Percentiles rank a stretch among this genome's conserved stretches.
Evolutionary conservation across 2,888 invertebrate species (phyloP).

Genomic region (Cetonia aurata): DNA sequence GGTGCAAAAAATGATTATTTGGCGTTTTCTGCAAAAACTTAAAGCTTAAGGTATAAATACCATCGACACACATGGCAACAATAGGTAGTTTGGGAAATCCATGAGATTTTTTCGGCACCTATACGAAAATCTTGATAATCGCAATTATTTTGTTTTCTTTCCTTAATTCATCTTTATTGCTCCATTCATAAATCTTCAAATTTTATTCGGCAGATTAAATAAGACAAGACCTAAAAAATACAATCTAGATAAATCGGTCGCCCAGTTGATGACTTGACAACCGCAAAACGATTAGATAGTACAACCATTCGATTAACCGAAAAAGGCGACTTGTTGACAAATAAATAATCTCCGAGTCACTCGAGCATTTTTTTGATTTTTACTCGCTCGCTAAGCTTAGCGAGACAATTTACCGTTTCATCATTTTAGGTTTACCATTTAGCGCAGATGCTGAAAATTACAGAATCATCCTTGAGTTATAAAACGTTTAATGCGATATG

Average conservation of each 20-base stretch:
- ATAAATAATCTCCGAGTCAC: slow-evolving; percentile 8
- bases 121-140: too few relatives aligned
- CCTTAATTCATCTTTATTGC: too few relatives aligned
- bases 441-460: slow-evolving; percentile 21
- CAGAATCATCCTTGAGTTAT: slow-evolving; percentile 13
- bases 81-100: too few relatives aligned
- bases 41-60: too few relatives aligned
- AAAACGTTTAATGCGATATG: slow-evolving; percentile 4
- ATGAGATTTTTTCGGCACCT: too few relatives aligned
- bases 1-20: too few relatives aligned
- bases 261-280: slow-evolving; percentile 28
- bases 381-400: slow-evolving; percentile 12
- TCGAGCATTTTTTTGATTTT: slow-evolving; percentile 27
- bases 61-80: too few relatives aligned
- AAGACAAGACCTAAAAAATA: neutral
- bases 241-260: slow-evolving; percentile 19
- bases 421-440: neutral
- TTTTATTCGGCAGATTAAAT: too few relatives aligned
- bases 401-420: slow-evolving; percentile 25
- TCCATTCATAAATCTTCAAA: too few relatives aligned
- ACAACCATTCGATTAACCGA: neutral
- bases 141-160: too few relatives aligned
- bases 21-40: too few relatives aligned
- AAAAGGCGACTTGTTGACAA: slow-evolving; percentile 13
- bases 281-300: slow-evolving; percentile 15